These are phyloP conservation scores for Aplocera efformata DNA, from an alignment of 2,888 invertebrate genomes.

Conservation along the genomic window DNA sequence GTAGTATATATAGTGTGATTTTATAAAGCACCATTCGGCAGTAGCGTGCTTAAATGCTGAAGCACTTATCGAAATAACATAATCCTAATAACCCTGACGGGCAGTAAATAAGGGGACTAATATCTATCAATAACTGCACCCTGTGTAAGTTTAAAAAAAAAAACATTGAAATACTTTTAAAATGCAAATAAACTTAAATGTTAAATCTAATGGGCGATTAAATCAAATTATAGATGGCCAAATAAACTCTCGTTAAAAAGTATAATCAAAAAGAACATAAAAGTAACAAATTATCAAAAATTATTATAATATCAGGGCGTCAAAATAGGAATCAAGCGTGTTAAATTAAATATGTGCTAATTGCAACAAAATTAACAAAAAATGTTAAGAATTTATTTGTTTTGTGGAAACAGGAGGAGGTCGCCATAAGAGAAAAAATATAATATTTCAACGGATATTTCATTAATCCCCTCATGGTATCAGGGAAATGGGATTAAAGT, in stretches of 20 bases:
- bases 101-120: conserved; percentile 1
- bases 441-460: conserved; percentile 40
- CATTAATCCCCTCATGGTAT: conserved; percentile 71
- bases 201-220: conserved; percentile 4
- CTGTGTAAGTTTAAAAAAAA: conserved; percentile 10
- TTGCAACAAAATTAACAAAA: conserved; percentile 38
- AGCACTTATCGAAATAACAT: conserved; percentile 17
- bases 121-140: conserved; percentile 7
- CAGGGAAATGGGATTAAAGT: conserved; percentile 33
- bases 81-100: conserved; percentile 12
- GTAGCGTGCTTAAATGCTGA: conserved; percentile 36
- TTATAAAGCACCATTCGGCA: conserved; percentile 49
- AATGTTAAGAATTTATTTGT: conserved; percentile 42
- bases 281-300: conserved; percentile 36
- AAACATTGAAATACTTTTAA: background rate
- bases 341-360: conserved; percentile 36
- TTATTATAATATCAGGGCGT: conserved; percentile 63
- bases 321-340: conserved; percentile 55
- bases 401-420: conserved; percentile 77
- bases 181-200: conserved; percentile 10
- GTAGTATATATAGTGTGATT: conserved; percentile 37
- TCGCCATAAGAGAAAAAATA: conserved; percentile 50
- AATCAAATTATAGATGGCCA: conserved; percentile 4
- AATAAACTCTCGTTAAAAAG: conserved; percentile 26
- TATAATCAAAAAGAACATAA: conserved; percentile 28